Evolutionary conservation across 2,113 vertebrate genomes (phyloP), one percentile per base, ranked within the genome.

Genomic region (Tautogolabrus adspersus): DNA sequence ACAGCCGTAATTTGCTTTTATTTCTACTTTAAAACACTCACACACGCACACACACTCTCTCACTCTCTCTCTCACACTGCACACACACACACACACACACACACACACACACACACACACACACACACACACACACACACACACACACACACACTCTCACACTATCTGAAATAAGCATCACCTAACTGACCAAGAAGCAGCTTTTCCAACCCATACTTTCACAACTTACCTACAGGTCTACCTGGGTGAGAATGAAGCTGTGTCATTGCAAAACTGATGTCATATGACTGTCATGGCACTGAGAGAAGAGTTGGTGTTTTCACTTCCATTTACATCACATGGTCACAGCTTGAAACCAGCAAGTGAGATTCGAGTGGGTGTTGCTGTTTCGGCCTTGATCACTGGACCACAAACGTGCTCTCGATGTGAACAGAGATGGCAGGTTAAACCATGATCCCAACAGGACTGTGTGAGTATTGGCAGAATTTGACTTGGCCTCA

Each of bases 271-370:
- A 52, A 73, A 89, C 86, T 87, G 83, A 79, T 89, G 86, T 91
- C 90, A 90, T 71, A 86, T 90, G 87, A 90, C 46, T 84, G 84
- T 82, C 82, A 77, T 74, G 74, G 75, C 81, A 89, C 59, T 42
- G 56, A 62, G 73, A 65, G 42, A 40, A 56, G 74, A 68, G 91
- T 90, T 75, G 83, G 88, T 66, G 90, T 86, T 92, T 75, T 93
- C 89, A 92, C 90, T 93, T 93, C 91, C 90, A 91, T 90, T 85
- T 89, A 82, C 83, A 87, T 91, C 91, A 92, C 83, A 92, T 88
- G 88, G 75, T 79, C 71, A 65, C 71, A 75, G 65, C 67, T 72
- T 77, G 86, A 89, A 91, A 91, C 79, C 30, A 54, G 46, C 49
- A 81, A 81, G 84, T 77, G 86, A 89, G 86, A 91, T 62, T 63